These are phyloP conservation scores for Agrotis exclamationis DNA, from an alignment of 2,888 invertebrate species.

Conservation along the genomic window DNA sequence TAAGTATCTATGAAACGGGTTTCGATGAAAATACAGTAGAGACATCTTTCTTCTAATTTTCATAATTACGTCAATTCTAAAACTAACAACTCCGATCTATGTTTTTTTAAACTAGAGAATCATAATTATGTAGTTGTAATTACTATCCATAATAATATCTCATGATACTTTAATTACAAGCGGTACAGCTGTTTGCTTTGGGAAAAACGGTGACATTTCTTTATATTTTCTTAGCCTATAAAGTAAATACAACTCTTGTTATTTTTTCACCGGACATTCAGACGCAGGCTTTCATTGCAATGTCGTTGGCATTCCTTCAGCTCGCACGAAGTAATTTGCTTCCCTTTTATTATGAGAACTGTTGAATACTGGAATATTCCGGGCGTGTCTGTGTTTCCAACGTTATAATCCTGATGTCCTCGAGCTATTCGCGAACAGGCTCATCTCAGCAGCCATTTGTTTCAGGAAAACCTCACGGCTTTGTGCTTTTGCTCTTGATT, in stretches of 20 bases:
- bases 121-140: neutral
- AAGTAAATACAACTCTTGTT: conserved; percentile 13
- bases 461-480: conserved; percentile 10
- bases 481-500: conserved; percentile 9
- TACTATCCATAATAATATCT: conserved; percentile 5
- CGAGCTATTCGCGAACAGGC: conserved; percentile 17
- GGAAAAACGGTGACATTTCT: neutral
- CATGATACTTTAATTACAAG: neutral
- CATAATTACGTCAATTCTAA: neutral
- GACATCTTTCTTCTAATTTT: neutral
- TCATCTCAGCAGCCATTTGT: conserved; percentile 10
- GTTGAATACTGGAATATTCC: conserved; percentile 29
- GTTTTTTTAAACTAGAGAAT: neutral
- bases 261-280: conserved; percentile 39
- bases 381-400: conserved; percentile 30
- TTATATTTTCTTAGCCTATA: conserved; percentile 19
- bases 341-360: conserved; percentile 46
- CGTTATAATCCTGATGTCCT: conserved; percentile 36
- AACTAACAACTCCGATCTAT: neutral
- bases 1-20: neutral
- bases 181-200: neutral
- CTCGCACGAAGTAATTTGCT: conserved; percentile 36
- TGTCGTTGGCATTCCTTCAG: conserved; percentile 44
- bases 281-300: conserved; percentile 44
- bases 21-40: neutral